Evolutionary conservation across 2,797 vertebrate species (phyloP), one percentile per base, ranked within the genome.

Genomic region (Phoeniculus purpureus): DNA sequence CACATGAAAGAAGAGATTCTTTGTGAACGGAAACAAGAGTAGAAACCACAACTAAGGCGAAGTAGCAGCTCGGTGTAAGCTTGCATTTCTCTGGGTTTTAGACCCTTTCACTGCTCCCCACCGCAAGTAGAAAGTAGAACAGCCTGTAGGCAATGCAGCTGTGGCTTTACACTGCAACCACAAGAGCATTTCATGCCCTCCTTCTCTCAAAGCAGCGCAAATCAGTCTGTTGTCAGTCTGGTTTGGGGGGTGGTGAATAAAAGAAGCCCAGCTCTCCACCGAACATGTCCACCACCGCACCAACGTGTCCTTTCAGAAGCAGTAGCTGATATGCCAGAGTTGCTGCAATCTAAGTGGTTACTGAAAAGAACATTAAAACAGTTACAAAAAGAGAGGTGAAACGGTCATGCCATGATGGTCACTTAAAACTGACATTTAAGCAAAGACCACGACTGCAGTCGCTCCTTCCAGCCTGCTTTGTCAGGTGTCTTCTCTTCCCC

Each of bases 231-330:
- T 68, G 19, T 34, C 65, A 29, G 29, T 72, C 10, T 47, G 13
- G 47, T 90, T 56, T 7, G 5, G 25, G 18, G 23, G 16, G 15
- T 43, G 43, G 43, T 18, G 15, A 4, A 9, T 19, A 32, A 15
- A 86, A 91, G 26, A 55, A 93, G 12, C 34, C 31, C 55, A 45
- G 26, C 81, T 84, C 64, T 90, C 31, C n/a, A 76, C 43, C 0
- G 1, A 86, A 66, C 10, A 55, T 61, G 80, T 26, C 5, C 3
- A 74, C 37, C 68, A 48, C 86, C 94, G 92, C 32, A 90, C 37
- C 68, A 70, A 92, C 90, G 65, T 10, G 89, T 68, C 51, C 82
- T n/a, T 55, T 45, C 54, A 92, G 75, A 51, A 86, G n/a, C 37
- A 67, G 65, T 6, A 82, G 54, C 20, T 51, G 61, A 82, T 16